Evolutionary conservation across 2,113 vertebrate species (phyloP).

Genomic region (Eudyptes chrysolophus): DNA sequence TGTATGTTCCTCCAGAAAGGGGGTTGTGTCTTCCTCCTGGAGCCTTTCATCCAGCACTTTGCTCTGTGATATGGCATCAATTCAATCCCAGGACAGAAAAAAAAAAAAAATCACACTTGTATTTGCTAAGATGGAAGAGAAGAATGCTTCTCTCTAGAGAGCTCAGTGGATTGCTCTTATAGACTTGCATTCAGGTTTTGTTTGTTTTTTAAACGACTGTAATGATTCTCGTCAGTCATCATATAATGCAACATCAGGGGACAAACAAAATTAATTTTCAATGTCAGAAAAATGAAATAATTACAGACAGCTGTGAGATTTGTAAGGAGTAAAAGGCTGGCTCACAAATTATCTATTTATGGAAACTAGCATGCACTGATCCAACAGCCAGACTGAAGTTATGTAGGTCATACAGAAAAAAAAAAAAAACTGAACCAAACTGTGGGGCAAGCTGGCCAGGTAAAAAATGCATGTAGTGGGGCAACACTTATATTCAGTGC

Average conservation of each 20-base stretch:
- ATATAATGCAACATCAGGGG: neutral
- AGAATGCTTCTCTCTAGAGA: neutral
- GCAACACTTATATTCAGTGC: neutral
- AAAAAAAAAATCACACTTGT: neutral
- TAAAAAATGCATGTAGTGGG: neutral
- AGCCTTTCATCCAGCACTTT: neutral
- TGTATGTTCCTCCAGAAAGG: neutral
- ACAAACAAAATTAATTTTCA: constrained; percentile 33
- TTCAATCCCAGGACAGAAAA: neutral
- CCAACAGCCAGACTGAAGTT: neutral
- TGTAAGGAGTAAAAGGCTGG: neutral
- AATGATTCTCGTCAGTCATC: constrained; percentile 14
- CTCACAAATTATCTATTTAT: neutral
- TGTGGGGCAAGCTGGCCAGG: neutral
- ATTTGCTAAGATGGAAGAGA: neutral
- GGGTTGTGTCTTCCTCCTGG: neutral
- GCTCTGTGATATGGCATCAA: neutral
- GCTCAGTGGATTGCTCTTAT: neutral
- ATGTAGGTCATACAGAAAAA: neutral
- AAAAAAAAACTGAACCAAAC: neutral
- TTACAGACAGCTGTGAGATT: neutral
- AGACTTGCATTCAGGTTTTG: neutral
- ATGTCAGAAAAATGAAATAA: neutral
- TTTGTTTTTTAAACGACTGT: constrained; percentile 1
- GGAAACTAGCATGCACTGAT: neutral